Evolutionary conservation across 2,113 vertebrate species (phyloP).

Genomic region (Raja brachyura): DNA sequence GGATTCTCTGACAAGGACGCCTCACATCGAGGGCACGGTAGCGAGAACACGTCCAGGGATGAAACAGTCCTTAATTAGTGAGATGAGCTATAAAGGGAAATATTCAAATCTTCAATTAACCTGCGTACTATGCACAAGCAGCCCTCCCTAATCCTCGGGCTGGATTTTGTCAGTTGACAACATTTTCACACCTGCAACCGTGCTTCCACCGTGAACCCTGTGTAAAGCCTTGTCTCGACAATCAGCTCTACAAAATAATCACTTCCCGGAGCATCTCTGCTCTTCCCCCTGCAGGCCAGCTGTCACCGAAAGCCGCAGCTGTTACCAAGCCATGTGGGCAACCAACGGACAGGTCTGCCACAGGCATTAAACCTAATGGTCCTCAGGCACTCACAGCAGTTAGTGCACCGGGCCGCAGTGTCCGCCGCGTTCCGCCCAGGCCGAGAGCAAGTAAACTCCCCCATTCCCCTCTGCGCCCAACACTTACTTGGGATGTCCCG

Average conservation of each 20-base stretch:
- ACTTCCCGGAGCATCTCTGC: slow-evolving; percentile 23
- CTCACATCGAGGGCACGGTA: no score
- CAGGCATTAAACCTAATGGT: neutral
- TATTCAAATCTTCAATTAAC: slow-evolving; percentile 29
- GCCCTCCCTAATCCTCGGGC: neutral
- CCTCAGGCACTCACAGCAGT: neutral
- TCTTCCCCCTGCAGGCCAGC: neutral
- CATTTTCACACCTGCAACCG: neutral
- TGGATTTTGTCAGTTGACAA: neutral
- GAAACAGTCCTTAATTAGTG: neutral
- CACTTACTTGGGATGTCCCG: neutral
- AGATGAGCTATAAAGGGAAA: neutral
- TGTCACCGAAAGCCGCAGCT: slow-evolving; percentile 13
- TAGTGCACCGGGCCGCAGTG: no score
- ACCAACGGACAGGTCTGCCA: neutral
- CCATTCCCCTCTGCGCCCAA: neutral
- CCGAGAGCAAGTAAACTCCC: neutral
- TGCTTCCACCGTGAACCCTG: neutral
- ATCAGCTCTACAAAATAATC: neutral
- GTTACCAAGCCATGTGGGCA: neutral
- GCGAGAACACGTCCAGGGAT: neutral
- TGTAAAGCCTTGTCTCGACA: slow-evolving; percentile 14
- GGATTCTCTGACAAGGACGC: neutral
- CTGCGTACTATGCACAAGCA: neutral
- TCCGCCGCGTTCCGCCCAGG: no score